Conservation (phyloP, 2,113 vertebrate species). For the Oncorhynchus mykiss region DNA sequence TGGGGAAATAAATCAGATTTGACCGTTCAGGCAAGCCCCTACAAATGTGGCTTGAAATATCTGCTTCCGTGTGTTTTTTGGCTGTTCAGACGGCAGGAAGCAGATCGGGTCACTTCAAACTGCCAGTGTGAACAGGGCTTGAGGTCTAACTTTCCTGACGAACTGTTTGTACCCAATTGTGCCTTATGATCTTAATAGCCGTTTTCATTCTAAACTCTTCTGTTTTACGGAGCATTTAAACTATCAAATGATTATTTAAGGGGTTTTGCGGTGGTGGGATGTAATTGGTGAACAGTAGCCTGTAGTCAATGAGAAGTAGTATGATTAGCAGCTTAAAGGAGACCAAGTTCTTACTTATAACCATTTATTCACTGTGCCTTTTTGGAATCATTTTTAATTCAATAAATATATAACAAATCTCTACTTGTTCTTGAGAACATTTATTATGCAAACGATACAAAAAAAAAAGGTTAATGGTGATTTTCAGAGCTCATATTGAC, state of each 20-base stretch:
- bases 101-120: too few relatives aligned
- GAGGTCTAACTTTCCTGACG: not conserved
- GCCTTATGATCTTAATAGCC: conserved; percentile 67
- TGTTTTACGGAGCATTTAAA: conserved; percentile 28
- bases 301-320: conserved; percentile 46
- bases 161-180: conserved; percentile 70
- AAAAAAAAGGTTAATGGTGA: conserved; percentile 14
- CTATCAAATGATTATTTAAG: conserved; percentile 65
- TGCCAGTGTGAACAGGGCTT: too few relatives aligned
- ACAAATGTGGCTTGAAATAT: too few relatives aligned
- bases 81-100: too few relatives aligned
- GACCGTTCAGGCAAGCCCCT: too few relatives aligned
- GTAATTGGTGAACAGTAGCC: conserved; percentile 31
- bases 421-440: conserved; percentile 22
- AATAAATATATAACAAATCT: conserved; percentile 78
- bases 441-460: conserved; percentile 45
- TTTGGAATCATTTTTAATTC: conserved; percentile 71
- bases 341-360: conserved; percentile 57
- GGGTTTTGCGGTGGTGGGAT: conserved; percentile 65
- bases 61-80: too few relatives aligned
- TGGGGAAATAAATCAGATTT: too few relatives aligned
- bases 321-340: conserved; percentile 67
- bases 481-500: conserved; percentile 21
- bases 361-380: conserved; percentile 73
- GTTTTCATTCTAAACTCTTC: conserved; percentile 53